Percentiles rank a stretch among this genome's conserved stretches.
Evolutionary conservation across 2,888 invertebrate genomes (phyloP).

Genomic region (Andrena chrysosceles): DNA sequence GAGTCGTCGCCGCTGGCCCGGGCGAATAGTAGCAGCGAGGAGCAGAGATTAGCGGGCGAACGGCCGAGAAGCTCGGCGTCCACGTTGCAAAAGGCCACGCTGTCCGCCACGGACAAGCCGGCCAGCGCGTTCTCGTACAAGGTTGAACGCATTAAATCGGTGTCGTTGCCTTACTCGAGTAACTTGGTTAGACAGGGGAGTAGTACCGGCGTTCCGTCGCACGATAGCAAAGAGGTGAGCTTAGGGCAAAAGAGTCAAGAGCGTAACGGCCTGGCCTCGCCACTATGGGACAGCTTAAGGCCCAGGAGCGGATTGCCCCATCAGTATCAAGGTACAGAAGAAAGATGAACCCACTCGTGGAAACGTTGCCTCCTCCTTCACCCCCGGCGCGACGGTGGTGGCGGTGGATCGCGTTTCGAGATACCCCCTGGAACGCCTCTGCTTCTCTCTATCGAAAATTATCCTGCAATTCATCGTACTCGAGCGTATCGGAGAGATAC

Average conservation of each 20-base stretch:
- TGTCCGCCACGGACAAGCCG: constrained; percentile 68
- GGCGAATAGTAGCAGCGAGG: constrained; percentile 73
- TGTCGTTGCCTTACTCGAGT: constrained; percentile 78
- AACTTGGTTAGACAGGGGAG: constrained; percentile 71
- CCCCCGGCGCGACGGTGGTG: constrained; percentile 49
- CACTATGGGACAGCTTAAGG: constrained; percentile 81
- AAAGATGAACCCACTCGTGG: constrained; percentile 72
- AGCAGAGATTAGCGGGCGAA: constrained; percentile 70
- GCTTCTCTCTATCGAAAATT: constrained; percentile 33
- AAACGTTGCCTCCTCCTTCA: constrained; percentile 1
- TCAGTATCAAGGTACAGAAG: constrained; percentile 83
- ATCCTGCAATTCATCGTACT: background rate
- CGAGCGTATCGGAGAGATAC: background rate
- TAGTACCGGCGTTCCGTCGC: constrained; percentile 63
- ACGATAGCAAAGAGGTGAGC: constrained; percentile 73
- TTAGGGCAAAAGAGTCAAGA: constrained; percentile 74
- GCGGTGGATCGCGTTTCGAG: constrained; percentile 51
- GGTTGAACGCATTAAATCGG: constrained; percentile 78
- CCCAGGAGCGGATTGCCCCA: constrained; percentile 80
- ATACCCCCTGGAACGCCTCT: constrained; percentile 36
- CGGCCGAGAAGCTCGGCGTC: constrained; percentile 67
- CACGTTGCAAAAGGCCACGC: constrained; percentile 70
- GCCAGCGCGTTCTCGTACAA: constrained; percentile 74
- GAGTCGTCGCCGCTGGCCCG: constrained; percentile 70
- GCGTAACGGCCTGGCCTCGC: constrained; percentile 75